Conservation (phyloP, 2,888 invertebrate species). For the Dimorphilus gyrociliatus region DNA sequence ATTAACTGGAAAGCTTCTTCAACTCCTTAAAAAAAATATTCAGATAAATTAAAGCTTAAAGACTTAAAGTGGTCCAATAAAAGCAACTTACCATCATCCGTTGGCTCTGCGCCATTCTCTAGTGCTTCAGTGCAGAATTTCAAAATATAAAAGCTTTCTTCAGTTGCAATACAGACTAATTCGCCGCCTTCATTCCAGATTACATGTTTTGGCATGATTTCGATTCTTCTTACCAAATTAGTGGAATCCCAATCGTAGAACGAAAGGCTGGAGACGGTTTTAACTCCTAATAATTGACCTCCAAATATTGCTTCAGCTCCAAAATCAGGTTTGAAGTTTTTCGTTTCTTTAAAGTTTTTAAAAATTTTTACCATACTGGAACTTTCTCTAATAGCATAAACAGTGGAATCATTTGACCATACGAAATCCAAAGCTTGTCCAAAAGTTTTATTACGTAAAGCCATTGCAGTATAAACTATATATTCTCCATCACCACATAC, state of each 20-base stretch:
- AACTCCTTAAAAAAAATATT: too few species aligned
- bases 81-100: constrained; percentile 50
- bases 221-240: constrained; percentile 79
- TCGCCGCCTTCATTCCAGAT: constrained; percentile 90
- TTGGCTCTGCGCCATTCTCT: constrained; percentile 52
- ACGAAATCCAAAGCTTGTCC: constrained; percentile 97
- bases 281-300: constrained; percentile 73
- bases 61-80: too few species aligned
- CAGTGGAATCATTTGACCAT: constrained; percentile 86
- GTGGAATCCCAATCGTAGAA: constrained; percentile 96
- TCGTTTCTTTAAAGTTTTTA: constrained; percentile 94
- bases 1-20: constrained; percentile 82
- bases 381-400: constrained; percentile 61
- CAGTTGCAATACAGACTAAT: constrained; percentile 78
- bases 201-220: constrained; percentile 74
- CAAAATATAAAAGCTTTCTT: constrained; percentile 84
- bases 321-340: constrained; percentile 85
- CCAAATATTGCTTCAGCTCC: constrained; percentile 88
- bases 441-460: constrained; percentile 91
- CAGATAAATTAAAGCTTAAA: too few species aligned
- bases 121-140: constrained; percentile 70
- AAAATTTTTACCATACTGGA: constrained; percentile 75
- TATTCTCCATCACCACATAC: constrained; percentile 99
- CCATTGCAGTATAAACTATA: constrained; percentile 99
- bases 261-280: constrained; percentile 73